Evolutionary conservation across 2,113 vertebrate species (phyloP), one percentile per base, ranked within the genome.

Genomic region (Mellivora capensis): DNA sequence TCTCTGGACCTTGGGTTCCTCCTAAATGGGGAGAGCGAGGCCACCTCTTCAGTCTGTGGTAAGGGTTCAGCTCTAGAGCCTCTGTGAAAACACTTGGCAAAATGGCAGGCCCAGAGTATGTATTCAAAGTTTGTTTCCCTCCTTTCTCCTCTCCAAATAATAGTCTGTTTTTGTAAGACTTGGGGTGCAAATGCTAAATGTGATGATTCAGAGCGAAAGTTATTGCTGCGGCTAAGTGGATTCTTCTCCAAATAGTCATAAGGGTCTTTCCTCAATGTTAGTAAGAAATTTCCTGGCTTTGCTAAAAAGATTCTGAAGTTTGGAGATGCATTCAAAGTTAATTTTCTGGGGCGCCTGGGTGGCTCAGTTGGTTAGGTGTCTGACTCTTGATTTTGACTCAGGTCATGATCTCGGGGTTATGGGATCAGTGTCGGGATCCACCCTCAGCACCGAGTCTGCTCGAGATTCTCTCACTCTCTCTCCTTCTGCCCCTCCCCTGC

Each of bases 21-120:
- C 61, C 61, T 95, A 80, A 82, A 90, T 85, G 21, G 14, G 15
- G 14, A 93, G 44, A 74, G 39, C 3, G 80, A 94, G 76, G 42
- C 5, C 18, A 91, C 57, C 18, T 94, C 49, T 93, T 89, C 47
- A 94, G 31, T 87, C 72, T 96, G 42, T 76, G n/a, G 59, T 67
- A 87, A 67, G 29, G 15, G 29, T 87, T 97, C 52, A 52, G 62
- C 90, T 89, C 64, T 44, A 93, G 52, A 69, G 21, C 44, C 21
- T 87, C 44, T n/a, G 39, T 93, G 37, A 86, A 94, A 94, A 96
- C 52, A 90, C n/a, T 37, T 93, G 61, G n/a, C 13, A 67, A 93
- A 67, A 94, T 77, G 37, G 3, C 31, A 97, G 20, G 44, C 64
- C 54, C 4, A 61, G 34, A 25, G n/a, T 34, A 31, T 13, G 14